Evolutionary conservation across 2,888 invertebrate species (phyloP).

Genomic region (Caenorhabditis becei): DNA sequence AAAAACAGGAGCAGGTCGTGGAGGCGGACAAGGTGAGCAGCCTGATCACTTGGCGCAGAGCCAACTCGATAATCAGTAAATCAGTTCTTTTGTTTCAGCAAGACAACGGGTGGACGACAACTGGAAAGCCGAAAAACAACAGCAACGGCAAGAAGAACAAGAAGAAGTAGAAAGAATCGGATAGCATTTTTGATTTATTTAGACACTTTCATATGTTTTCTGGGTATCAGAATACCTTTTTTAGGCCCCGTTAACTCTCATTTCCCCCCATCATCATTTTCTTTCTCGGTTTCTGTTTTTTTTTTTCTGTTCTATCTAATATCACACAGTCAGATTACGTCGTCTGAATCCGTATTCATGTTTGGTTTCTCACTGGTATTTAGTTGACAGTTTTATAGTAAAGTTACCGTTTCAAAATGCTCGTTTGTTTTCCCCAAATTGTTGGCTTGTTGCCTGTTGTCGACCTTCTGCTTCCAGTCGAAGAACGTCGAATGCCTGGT

Average conservation of each 20-base stretch:
- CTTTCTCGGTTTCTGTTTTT: slow-evolving; percentile 4
- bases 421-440: too few species aligned
- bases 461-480: too few species aligned
- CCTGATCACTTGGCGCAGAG: slow-evolving; percentile 31
- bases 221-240: too few species aligned
- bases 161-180: slow-evolving; percentile 47
- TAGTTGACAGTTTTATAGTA: background rate
- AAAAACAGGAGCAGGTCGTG: slow-evolving; percentile 7
- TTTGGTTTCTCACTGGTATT: slow-evolving; percentile 3
- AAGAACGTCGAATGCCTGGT: too few species aligned
- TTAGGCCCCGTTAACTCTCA: too few species aligned
- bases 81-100: slow-evolving; percentile 18
- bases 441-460: too few species aligned
- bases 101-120: slow-evolving; percentile 55
- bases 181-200: slow-evolving; percentile 8
- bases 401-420: too few species aligned
- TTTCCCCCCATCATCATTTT: slow-evolving; percentile 18
- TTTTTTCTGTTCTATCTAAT: slow-evolving; percentile 4
- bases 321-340: background rate
- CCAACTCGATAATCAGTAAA: slow-evolving; percentile 21
- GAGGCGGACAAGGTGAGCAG: slow-evolving; percentile 28
- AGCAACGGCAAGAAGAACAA: slow-evolving; percentile 37
- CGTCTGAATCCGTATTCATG: background rate
- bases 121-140: slow-evolving; percentile 34
- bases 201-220: slow-evolving; percentile 2